Conservation (phyloP, 1,140 invertebrate species). For the Drosophila tsacasi region DNA sequence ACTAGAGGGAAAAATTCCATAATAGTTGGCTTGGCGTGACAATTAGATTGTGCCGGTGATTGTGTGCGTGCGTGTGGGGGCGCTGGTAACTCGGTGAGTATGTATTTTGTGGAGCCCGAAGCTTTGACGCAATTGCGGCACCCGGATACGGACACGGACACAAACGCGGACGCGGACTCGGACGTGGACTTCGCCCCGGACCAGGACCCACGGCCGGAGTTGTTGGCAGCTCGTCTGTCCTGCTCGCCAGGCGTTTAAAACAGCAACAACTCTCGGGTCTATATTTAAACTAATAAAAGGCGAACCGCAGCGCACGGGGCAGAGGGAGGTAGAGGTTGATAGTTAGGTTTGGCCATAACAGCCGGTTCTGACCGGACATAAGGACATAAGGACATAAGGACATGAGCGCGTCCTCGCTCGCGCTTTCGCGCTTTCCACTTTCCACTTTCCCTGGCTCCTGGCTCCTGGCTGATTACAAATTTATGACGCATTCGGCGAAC, state of each 20-base stretch:
- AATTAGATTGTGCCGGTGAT: slow-evolving; percentile 63
- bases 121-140: slow-evolving; percentile 79
- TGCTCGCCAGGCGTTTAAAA: slow-evolving; percentile 24
- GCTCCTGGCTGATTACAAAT: slow-evolving; percentile 48
- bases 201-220: neutral
- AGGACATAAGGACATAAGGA: slow-evolving; percentile 5
- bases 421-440: slow-evolving; percentile 2
- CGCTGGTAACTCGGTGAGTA: slow-evolving; percentile 23
- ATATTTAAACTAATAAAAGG: slow-evolving; percentile 83
- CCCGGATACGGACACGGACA: slow-evolving; percentile 17
- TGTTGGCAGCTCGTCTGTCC: neutral
- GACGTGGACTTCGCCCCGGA: neutral
- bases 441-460: neutral
- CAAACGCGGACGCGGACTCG: slow-evolving; percentile 6
- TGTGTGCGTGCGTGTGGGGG: slow-evolving; percentile 24
- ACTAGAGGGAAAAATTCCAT: slow-evolving; percentile 72
- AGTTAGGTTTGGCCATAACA: slow-evolving; percentile 27
- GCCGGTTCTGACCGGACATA: slow-evolving; percentile 43
- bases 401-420: slow-evolving; percentile 23
- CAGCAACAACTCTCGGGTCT: slow-evolving; percentile 61
- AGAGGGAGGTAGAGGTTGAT: slow-evolving; percentile 9
- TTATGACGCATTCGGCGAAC: slow-evolving; percentile 47
- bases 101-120: slow-evolving; percentile 33
- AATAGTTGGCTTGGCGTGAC: slow-evolving; percentile 81
- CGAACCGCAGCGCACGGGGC: slow-evolving; percentile 36